Conservation (phyloP, 2,888 invertebrate genomes). For the Abrostola triplasia region DNA sequence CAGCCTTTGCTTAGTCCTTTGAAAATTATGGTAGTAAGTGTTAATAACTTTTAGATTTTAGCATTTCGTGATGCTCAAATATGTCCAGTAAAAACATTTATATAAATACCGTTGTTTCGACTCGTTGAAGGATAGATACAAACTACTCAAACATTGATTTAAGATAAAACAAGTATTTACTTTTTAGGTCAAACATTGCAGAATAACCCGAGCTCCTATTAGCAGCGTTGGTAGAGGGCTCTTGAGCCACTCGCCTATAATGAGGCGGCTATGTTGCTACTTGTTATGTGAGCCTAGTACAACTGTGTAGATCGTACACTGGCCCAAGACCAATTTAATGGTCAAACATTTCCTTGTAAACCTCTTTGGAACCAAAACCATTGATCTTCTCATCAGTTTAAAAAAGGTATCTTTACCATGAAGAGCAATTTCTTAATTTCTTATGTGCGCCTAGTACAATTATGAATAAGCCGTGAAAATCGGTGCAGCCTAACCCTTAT, state of each 20-base stretch:
- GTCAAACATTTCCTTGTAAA: neutral
- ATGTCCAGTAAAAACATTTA: no score
- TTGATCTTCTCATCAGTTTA: no score
- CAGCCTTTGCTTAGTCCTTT: no score
- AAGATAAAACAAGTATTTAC: constrained; percentile 33
- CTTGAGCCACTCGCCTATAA: constrained; percentile 67
- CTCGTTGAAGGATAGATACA: constrained; percentile 6
- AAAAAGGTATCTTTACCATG: no score
- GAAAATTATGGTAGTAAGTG: no score
- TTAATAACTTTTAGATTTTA: no score
- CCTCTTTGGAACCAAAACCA: no score
- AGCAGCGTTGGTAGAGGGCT: constrained; percentile 60
- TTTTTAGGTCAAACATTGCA: constrained; percentile 52
- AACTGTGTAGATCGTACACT: constrained; percentile 12
- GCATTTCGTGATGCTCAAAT: no score
- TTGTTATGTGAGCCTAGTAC: constrained; percentile 44
- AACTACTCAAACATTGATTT: constrained; percentile 9
- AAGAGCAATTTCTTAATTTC: no score
- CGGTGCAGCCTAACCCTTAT: no score
- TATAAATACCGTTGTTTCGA: neutral
- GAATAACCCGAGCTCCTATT: constrained; percentile 61
- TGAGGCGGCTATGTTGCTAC: constrained; percentile 63
- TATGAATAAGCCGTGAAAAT: no score
- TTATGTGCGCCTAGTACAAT: no score
- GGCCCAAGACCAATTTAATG: constrained; percentile 7